phyloP scores from a whole-genome alignment of 2,113 vertebrate species.

The Tenrec ecaudatus region DNA sequence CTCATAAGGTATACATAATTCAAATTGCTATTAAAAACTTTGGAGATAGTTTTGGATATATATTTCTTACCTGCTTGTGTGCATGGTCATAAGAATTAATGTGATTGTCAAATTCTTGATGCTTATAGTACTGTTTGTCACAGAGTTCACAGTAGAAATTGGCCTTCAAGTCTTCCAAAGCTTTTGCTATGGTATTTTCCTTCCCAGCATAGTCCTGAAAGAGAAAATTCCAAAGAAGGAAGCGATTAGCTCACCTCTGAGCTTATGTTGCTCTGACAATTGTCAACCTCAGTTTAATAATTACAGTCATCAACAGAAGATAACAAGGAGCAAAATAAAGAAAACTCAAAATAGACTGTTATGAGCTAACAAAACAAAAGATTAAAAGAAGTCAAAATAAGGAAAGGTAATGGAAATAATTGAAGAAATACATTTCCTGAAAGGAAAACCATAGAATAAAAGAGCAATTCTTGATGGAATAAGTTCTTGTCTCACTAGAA shows the following conservation, averaged over 20 bases:
- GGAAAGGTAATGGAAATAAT: background rate
- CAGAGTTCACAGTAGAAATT: conserved; percentile 98
- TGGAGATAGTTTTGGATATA: background rate
- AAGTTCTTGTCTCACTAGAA: background rate
- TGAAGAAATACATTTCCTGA: background rate
- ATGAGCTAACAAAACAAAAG: background rate
- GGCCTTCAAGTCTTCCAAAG: conserved; percentile 92
- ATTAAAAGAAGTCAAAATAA: conserved; percentile 4
- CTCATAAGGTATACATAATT: background rate
- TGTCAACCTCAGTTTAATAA: conserved; percentile 74
- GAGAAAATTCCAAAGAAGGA: conserved; percentile 59
- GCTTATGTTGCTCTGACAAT: background rate
- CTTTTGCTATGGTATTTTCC: conserved; percentile 91
- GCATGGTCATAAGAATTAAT: conserved; percentile 99
- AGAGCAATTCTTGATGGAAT: background rate
- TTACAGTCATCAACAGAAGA: conserved; percentile 60
- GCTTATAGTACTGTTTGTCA: conserved; percentile 97
- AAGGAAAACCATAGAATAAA: background rate
- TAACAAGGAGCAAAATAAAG: conserved; percentile 22
- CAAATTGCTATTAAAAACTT: background rate
- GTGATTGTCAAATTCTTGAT: conserved; percentile 99
- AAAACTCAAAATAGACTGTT: background rate
- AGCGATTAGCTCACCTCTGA: conserved; percentile 76
- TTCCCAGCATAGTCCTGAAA: conserved; percentile 92
- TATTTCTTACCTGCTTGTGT: conserved; percentile 95